Evolutionary conservation across 64 coral and sea anemone genomes (phyloP), one percentile per base, ranked within the genome.

Genomic region (Stylophora pistillata): DNA sequence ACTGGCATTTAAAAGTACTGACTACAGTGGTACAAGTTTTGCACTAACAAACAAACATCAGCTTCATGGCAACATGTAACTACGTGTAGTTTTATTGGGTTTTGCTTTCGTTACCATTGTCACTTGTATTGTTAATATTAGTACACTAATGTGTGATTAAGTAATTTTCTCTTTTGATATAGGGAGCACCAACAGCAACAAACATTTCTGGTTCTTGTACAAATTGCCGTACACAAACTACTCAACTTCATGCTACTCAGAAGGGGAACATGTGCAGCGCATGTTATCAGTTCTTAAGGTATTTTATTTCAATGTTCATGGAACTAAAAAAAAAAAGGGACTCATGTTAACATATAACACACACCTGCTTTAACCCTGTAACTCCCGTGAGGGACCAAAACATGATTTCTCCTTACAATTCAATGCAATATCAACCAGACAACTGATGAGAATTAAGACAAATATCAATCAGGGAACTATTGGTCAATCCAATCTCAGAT

Each of bases 281-380:
- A 21, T 98, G 96, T 72, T 95, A 98, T 77, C 96, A 98, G 17
- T 95, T 90, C 66, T 95, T 91, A 91, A 98, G 89, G 96, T 98
- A 86, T 28, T 57, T 56, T 57, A 32, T 20, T 23, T 69, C 23
- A 25, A 58, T 33, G n/a, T 3, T 23, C 74, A 10, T 23, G 29
- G 15, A 10, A 3, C 56, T 23, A 10, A 25, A 58, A 23, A 11
- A 27, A 68, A 10, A 27, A 68, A 10, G n/a, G 4, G 9, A 25
- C 23, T 64, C 1, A 1, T 64, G 23, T 64, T 7, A 21, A 21
- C 10, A 64, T 7, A 23, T 17, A 4, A 15, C 10, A 0, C 3
- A 21, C 59, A 62, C 13, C 15, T 18, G 59, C 59, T 62, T 62
- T 62, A 18, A 62, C 21, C 21, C 15, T 16, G 59, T 0, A 21